phyloP scores from a whole-genome alignment of 2,113 vertebrate species.

The Rhynchomys soricoides region DNA sequence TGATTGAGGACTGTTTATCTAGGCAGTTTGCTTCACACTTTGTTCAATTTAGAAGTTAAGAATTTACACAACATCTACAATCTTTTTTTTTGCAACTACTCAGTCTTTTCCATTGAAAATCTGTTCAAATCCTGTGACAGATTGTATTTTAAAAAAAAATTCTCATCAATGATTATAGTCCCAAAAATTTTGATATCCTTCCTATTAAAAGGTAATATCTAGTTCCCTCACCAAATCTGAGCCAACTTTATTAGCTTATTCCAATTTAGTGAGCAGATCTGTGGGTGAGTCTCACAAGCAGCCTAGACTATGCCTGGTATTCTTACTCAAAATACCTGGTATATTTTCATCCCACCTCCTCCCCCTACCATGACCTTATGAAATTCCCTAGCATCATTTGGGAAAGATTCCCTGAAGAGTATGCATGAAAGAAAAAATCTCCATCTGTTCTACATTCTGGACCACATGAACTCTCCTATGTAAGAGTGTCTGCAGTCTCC shows the following conservation, averaged over 20 bases:
- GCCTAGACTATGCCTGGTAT: not conserved
- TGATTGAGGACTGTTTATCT: not conserved
- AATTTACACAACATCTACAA: not conserved
- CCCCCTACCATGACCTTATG: not conserved
- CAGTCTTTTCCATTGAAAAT: not conserved
- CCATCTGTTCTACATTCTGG: not conserved
- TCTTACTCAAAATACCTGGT: not conserved
- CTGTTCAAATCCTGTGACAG: not conserved
- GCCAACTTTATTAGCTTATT: not conserved
- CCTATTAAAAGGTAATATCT: not conserved
- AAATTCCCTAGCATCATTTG: not conserved
- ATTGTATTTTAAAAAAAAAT: not conserved
- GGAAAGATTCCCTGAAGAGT: not conserved
- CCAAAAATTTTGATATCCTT: not conserved
- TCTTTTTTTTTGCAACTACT: not conserved
- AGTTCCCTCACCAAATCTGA: not conserved
- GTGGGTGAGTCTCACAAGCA: too few relatives aligned
- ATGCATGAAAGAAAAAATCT: not conserved
- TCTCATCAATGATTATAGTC: not conserved
- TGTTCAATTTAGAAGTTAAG: not conserved
- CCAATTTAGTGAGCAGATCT: not conserved
- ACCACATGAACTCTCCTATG: not conserved
- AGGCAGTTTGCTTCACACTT: not conserved
- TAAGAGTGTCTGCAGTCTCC: not conserved
- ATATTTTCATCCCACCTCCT: not conserved